Evolutionary conservation across 2,113 vertebrate species (phyloP).

Genomic region (Boleophthalmus pectinirostris): DNA sequence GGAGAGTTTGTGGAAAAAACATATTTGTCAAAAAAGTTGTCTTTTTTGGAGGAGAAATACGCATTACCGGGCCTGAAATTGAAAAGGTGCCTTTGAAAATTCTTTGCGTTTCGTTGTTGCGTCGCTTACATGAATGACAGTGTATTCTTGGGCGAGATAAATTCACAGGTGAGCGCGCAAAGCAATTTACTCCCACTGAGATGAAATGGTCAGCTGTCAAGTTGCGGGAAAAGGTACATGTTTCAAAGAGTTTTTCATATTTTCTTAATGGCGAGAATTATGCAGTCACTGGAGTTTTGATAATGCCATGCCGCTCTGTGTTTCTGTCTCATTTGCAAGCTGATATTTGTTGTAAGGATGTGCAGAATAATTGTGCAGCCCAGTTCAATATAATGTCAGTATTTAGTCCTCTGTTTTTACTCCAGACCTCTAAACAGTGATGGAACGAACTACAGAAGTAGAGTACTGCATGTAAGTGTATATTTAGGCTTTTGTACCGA

Average conservation of each 20-base stretch:
- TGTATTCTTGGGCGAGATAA: not conserved
- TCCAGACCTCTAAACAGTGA: too few relatives aligned
- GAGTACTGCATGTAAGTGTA: too few relatives aligned
- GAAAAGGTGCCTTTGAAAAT: slow-evolving; percentile 1
- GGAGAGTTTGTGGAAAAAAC: not conserved
- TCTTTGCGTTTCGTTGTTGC: slow-evolving; percentile 3
- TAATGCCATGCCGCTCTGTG: not conserved
- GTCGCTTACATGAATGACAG: slow-evolving; percentile 13
- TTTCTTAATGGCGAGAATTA: slow-evolving; percentile 13
- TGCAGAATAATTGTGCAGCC: not conserved
- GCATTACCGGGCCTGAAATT: not conserved
- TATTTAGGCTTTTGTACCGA: too few relatives aligned
- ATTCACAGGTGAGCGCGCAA: slow-evolving; percentile 19
- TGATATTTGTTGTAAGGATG: not conserved
- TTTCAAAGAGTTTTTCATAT: not conserved
- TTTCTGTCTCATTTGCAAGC: not conserved
- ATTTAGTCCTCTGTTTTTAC: too few relatives aligned
- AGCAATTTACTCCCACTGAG: slow-evolving; percentile 18
- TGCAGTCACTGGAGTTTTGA: not conserved
- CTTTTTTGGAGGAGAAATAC: slow-evolving; percentile 1
- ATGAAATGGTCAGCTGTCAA: slow-evolving; percentile 19
- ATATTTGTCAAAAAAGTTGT: not conserved
- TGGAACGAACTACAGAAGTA: too few relatives aligned
- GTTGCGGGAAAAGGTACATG: slow-evolving; percentile 5
- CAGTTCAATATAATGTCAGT: too few relatives aligned